These are phyloP conservation scores for Allacma fusca DNA, from an alignment of 2,888 invertebrate genomes.

Conservation along the genomic window DNA sequence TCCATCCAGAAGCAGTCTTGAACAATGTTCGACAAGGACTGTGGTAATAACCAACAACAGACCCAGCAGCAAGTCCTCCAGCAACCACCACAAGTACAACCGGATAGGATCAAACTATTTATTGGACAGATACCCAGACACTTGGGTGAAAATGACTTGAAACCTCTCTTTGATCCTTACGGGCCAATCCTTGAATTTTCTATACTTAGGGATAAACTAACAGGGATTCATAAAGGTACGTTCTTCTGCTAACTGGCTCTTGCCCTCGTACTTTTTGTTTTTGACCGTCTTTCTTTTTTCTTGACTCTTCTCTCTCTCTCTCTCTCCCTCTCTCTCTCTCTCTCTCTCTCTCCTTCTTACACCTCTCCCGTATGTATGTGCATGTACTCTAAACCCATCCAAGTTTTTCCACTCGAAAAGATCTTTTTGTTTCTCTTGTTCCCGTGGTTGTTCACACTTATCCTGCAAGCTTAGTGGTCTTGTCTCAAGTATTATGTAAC, in stretches of 20 bases:
- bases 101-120: slow-evolving; percentile 78
- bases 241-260: background rate
- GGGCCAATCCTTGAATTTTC: slow-evolving; percentile 74
- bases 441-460: background rate
- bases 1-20: background rate
- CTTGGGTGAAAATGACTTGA: slow-evolving; percentile 47
- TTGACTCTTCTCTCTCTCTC: too few relatives aligned
- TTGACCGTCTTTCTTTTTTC: background rate
- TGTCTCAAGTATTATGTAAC: background rate
- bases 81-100: slow-evolving; percentile 37
- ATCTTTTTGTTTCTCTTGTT: background rate
- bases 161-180: slow-evolving; percentile 58
- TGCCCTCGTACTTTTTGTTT: background rate
- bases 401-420: slow-evolving; percentile 3
- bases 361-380: too few relatives aligned
- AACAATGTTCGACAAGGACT: slow-evolving; percentile 50
- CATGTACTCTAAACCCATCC: background rate
- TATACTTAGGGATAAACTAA: slow-evolving; percentile 92
- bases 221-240: slow-evolving; percentile 93
- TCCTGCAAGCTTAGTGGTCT: slow-evolving; percentile 7
- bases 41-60: slow-evolving; percentile 31
- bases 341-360: too few relatives aligned
- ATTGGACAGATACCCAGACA: slow-evolving; percentile 85
- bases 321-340: too few relatives aligned
- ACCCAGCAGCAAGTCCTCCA: slow-evolving; percentile 27